phyloP scores from a whole-genome alignment of 2,797 vertebrate species.

The Enoplosus armatus region DNA sequence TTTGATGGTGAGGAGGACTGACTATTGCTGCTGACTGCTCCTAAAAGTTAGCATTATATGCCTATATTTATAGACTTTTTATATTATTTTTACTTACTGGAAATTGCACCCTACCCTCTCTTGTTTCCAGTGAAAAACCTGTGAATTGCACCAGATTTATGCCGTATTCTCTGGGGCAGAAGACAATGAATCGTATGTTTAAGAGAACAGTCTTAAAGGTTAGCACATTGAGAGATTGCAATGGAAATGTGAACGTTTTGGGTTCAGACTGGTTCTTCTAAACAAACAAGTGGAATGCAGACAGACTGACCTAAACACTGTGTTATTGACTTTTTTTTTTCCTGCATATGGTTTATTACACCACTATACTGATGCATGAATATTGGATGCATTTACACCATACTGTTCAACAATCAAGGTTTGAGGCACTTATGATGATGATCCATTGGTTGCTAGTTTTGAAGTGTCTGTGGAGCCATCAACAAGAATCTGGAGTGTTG shows the following conservation, averaged over 20 bases:
- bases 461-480: slow-evolving; percentile 56
- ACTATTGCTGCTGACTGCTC: slow-evolving; percentile 72
- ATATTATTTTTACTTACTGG: slow-evolving; percentile 67
- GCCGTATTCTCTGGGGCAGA: slow-evolving; percentile 51
- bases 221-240: slow-evolving; percentile 63
- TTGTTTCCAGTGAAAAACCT: slow-evolving; percentile 59
- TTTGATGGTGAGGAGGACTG: slow-evolving; percentile 62
- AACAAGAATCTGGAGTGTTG: slow-evolving; percentile 45
- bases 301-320: slow-evolving; percentile 48
- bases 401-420: slow-evolving; percentile 45
- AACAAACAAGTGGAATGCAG: slow-evolving; percentile 35
- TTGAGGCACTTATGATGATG: slow-evolving; percentile 67
- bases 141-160: slow-evolving; percentile 60
- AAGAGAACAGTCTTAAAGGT: slow-evolving; percentile 39
- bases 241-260: slow-evolving; percentile 69
- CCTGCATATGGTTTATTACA: slow-evolving; percentile 51
- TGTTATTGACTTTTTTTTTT: slow-evolving; percentile 25
- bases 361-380: slow-evolving; percentile 29
- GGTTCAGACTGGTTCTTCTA: slow-evolving; percentile 39
- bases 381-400: slow-evolving; percentile 23
- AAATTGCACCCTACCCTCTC: slow-evolving; percentile 28
- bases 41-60: slow-evolving; percentile 57
- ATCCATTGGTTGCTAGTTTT: slow-evolving; percentile 55
- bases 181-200: slow-evolving; percentile 48
- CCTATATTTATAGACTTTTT: slow-evolving; percentile 80